A percentile compares a stretch with the other conserved stretches of the same genome.
phyloP scores from a whole-genome alignment of 1,140 invertebrate genomes.

The Polypedilum vanderplanki region DNA sequence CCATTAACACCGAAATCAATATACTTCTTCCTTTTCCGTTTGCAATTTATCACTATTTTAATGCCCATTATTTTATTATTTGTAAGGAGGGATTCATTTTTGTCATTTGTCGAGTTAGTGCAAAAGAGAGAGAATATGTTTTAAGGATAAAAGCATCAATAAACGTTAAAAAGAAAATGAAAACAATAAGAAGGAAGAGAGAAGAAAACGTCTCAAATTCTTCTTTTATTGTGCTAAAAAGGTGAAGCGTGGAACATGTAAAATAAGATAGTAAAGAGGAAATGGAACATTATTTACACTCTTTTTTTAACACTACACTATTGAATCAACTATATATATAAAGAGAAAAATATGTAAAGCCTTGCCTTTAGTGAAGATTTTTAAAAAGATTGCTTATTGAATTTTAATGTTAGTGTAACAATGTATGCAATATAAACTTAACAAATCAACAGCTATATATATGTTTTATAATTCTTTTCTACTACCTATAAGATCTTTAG shows the following conservation, averaged over 20 bases:
- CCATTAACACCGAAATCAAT: conserved; percentile 24
- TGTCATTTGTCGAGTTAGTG: too few relatives aligned
- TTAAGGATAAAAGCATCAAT: neutral
- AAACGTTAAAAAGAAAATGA: neutral
- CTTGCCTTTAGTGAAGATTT: too few relatives aligned
- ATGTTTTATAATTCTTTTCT: conserved; percentile 11
- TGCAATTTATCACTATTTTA: conserved; percentile 28
- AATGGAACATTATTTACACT: conserved; percentile 28
- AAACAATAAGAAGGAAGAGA: neutral
- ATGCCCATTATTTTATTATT: conserved; percentile 28
- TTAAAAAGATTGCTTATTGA: neutral
- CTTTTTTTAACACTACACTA: conserved; percentile 22
- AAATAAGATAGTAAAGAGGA: conserved; percentile 22
- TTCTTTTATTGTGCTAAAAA: conserved; percentile 22
- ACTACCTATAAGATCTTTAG: neutral
- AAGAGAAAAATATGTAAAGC: neutral
- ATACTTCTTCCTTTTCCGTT: conserved; percentile 25
- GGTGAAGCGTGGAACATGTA: neutral
- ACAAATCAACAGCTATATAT: conserved; percentile 6
- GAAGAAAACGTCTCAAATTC: neutral
- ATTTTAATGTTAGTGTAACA: conserved; percentile 3
- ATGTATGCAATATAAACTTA: neutral
- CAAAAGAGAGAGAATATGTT: neutral
- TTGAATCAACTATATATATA: neutral
- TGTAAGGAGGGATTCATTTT: conserved; percentile 18